Evolutionary conservation across 2,797 vertebrate species (phyloP).

Genomic region (Merluccius polli): DNA sequence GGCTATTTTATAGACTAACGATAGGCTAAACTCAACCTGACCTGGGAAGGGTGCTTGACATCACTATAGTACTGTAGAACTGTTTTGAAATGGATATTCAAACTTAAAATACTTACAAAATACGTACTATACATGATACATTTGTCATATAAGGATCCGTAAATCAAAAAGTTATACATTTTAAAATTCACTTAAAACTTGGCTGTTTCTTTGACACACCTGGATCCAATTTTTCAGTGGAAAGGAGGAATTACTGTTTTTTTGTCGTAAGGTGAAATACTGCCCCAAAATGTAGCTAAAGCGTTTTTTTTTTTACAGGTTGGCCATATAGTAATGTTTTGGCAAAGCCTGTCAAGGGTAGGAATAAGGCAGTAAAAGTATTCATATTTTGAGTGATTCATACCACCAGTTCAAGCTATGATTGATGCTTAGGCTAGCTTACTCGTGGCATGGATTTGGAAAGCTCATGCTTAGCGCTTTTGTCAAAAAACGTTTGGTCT

Average conservation of each 20-base stretch:
- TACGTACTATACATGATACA: neutral
- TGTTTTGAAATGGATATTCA: neutral
- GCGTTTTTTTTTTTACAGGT: conserved; percentile 11
- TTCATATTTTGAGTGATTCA: neutral
- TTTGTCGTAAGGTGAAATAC: conserved; percentile 13
- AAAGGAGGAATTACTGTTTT: neutral
- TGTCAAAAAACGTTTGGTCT: conserved; percentile 13
- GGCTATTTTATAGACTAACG: neutral
- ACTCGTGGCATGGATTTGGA: conserved; percentile 8
- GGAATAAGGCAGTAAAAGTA: neutral
- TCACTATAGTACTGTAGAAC: neutral
- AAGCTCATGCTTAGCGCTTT: neutral
- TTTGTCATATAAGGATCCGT: neutral
- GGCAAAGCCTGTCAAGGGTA: neutral
- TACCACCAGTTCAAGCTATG: conserved; percentile 25
- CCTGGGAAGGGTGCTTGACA: neutral
- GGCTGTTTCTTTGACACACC: neutral
- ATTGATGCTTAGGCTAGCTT: conserved; percentile 7
- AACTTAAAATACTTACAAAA: neutral
- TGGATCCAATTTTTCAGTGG: neutral
- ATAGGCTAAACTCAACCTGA: neutral
- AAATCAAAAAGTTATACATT: neutral
- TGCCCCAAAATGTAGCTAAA: conserved; percentile 12
- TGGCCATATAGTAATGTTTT: neutral
- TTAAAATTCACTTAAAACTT: neutral